Percentiles rank a stretch among this genome's conserved stretches.
These are phyloP conservation scores for Orbicella faveolata DNA, from an alignment of 64 coral and sea anemone species.

Conservation along the genomic window DNA sequence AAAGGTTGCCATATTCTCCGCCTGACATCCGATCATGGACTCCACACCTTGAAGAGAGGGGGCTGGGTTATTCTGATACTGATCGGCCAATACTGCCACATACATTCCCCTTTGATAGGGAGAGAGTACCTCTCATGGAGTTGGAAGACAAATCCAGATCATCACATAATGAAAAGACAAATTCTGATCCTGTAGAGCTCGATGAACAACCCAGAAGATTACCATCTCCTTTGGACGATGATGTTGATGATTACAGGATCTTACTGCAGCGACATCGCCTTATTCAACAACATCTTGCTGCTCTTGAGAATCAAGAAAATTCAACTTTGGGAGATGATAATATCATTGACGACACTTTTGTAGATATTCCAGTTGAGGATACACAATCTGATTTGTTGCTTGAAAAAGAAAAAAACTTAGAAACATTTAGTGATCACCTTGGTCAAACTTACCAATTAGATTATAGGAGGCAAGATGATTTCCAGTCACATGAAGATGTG, in stretches of 20 bases:
- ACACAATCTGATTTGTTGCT: not conserved
- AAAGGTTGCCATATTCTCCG: not conserved
- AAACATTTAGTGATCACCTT: not conserved
- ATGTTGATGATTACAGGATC: slow-evolving; percentile 71
- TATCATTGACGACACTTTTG: slow-evolving; percentile 87
- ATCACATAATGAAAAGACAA: not conserved
- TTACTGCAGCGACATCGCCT: slow-evolving; percentile 76
- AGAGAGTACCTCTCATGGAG: slow-evolving; percentile 5
- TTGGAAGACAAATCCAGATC: not conserved
- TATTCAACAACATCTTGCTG: slow-evolving; percentile 81
- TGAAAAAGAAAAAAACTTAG: not conserved
- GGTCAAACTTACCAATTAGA: not conserved
- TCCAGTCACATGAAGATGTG: not conserved
- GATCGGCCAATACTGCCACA: not conserved
- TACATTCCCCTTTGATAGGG: not conserved
- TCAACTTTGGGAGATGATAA: slow-evolving; percentile 51
- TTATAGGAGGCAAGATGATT: not conserved
- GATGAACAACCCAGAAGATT: slow-evolving; percentile 4
- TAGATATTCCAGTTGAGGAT: slow-evolving; percentile 82
- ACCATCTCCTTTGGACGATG: slow-evolving; percentile 22
- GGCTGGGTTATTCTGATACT: not conserved
- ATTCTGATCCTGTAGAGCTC: not conserved
- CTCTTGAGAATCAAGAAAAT: slow-evolving; percentile 76
- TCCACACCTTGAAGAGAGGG: slow-evolving; percentile 15
- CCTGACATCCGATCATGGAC: not conserved